Evolutionary conservation across 2,113 vertebrate genomes (phyloP).

Genomic region (Parus major): DNA sequence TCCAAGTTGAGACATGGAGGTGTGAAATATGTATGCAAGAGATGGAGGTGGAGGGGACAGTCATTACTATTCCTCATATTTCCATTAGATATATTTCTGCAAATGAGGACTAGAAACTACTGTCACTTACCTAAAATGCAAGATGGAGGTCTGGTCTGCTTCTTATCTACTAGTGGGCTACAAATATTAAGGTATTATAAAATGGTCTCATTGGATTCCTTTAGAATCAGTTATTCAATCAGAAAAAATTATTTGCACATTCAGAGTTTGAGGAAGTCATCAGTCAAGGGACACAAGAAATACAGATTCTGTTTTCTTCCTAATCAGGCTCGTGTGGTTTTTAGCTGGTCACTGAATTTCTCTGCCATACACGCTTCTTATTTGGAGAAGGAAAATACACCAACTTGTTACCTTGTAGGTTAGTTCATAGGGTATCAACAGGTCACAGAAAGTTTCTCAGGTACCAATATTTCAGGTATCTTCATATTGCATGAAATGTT

Average conservation of each 20-base stretch:
- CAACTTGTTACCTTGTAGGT: background rate
- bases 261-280: background rate
- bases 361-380: background rate
- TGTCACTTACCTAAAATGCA: background rate
- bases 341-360: background rate
- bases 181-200: background rate
- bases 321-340: background rate
- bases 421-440: background rate
- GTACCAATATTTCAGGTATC: background rate
- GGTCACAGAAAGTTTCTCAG: background rate
- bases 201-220: background rate
- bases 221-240: background rate
- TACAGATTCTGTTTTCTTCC: background rate
- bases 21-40: background rate
- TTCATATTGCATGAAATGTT: background rate
- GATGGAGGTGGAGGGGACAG: background rate
- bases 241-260: background rate
- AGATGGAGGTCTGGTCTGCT: background rate
- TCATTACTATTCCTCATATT: background rate
- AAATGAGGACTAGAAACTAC: background rate
- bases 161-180: background rate
- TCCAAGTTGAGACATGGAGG: background rate
- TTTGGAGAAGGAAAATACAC: background rate
- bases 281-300: fast-evolving
- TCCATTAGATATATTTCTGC: background rate